Conservation (phyloP, 1,140 invertebrate genomes). For the Antheraea pernyi region DNA sequence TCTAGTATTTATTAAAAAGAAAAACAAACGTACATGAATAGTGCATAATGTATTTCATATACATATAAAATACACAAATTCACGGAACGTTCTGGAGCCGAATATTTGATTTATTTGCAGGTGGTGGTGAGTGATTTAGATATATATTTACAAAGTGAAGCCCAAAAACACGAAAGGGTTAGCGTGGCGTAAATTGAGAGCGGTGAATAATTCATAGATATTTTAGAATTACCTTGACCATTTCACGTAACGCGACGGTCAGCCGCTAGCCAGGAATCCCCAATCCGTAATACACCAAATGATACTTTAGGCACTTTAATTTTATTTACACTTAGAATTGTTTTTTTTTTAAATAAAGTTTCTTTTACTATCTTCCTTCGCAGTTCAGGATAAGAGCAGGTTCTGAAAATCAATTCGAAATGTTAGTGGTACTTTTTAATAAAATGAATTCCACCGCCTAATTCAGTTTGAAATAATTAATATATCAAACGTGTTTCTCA, state of each 20-base stretch:
- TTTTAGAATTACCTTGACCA: constrained; percentile 74
- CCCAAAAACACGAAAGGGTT: constrained; percentile 67
- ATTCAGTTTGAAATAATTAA: neutral
- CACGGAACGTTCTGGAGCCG: constrained; percentile 25
- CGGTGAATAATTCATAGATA: constrained; percentile 71
- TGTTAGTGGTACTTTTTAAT: constrained; percentile 30
- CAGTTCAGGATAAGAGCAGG: constrained; percentile 66
- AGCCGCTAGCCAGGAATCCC: constrained; percentile 47
- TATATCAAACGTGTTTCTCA: too few relatives aligned
- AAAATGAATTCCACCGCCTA: neutral
- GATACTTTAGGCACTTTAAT: constrained; percentile 55
- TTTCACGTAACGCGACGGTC: constrained; percentile 68
- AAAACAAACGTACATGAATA: neutral
- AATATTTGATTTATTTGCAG: constrained; percentile 36
- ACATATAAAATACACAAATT: constrained; percentile 33
- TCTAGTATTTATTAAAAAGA: neutral
- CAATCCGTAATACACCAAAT: constrained; percentile 49
- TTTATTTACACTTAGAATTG: constrained; percentile 39
- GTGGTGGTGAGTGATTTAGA: constrained; percentile 58
- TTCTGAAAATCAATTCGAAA: constrained; percentile 68
- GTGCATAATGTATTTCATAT: neutral
- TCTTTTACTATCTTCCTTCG: constrained; percentile 58
- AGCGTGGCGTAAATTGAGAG: constrained; percentile 61
- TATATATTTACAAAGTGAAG: constrained; percentile 72
- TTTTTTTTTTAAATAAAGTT: constrained; percentile 38